These are phyloP conservation scores for Chamaedrilus cognettii DNA, from an alignment of 2,888 invertebrate species.

Conservation along the genomic window DNA sequence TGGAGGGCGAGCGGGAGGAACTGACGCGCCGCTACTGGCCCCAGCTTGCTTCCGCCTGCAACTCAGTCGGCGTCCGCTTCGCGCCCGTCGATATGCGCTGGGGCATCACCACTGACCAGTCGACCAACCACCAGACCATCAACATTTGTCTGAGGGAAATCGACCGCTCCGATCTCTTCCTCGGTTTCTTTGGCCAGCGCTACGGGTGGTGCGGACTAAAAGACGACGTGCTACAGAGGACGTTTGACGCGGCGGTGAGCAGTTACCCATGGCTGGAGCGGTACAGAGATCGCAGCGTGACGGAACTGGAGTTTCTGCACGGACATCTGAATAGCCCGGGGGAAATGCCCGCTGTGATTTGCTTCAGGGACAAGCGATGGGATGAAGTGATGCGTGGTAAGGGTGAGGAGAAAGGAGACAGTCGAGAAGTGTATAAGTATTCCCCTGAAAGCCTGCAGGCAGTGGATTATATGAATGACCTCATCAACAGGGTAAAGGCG, in stretches of 20 bases:
- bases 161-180: conserved; percentile 54
- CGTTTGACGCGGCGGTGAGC: conserved; percentile 50
- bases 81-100: conserved; percentile 56
- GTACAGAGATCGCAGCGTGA: conserved; percentile 50
- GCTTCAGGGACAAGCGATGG: conserved; percentile 51
- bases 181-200: conserved; percentile 54
- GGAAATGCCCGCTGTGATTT: conserved; percentile 45
- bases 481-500: conserved; percentile 43
- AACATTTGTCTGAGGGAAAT: conserved; percentile 53
- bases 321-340: conserved; percentile 54
- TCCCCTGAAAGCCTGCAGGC: conserved; percentile 48
- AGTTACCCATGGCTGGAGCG: conserved; percentile 50
- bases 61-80: conserved; percentile 43
- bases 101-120: conserved; percentile 55
- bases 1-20: conserved; percentile 57
- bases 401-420: conserved; percentile 43
- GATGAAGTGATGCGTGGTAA: conserved; percentile 36
- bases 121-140: conserved; percentile 50
- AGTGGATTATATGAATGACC: conserved; percentile 43
- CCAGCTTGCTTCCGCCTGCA: conserved; percentile 48
- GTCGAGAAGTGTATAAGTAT: conserved; percentile 47
- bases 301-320: conserved; percentile 54
- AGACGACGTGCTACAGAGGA: conserved; percentile 47
- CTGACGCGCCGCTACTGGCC: conserved; percentile 54
- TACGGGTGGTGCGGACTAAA: conserved; percentile 55